These are phyloP conservation scores for Aphodius sticticus DNA, from an alignment of 2,888 invertebrate species.

Conservation along the genomic window DNA sequence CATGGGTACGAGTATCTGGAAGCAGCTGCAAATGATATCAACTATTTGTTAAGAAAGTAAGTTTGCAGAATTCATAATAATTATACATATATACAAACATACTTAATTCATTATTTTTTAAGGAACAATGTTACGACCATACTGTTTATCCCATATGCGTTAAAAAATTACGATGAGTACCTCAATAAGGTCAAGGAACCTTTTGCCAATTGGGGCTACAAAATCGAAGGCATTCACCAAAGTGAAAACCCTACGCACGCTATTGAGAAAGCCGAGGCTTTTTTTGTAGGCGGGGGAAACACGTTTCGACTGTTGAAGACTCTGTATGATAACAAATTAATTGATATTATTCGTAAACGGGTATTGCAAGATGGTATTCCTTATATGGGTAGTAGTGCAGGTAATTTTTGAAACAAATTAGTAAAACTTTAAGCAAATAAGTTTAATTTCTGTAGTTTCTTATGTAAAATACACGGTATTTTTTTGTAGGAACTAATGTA, in stretches of 20 bases:
- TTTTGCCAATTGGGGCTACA: slow-evolving; percentile 71
- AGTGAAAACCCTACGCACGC: slow-evolving; percentile 65
- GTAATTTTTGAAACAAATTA: slow-evolving; percentile 25
- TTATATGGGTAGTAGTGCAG: slow-evolving; percentile 48
- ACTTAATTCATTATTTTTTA: slow-evolving; percentile 49
- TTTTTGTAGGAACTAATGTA: slow-evolving; percentile 70
- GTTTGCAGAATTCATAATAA: slow-evolving; percentile 46
- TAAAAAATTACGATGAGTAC: slow-evolving; percentile 71
- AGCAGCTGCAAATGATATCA: slow-evolving; percentile 72
- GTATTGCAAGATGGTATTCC: slow-evolving; percentile 63
- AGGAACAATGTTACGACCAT: slow-evolving; percentile 72
- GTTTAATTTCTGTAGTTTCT: background rate
- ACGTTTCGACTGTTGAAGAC: slow-evolving; percentile 77
- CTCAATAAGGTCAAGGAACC: slow-evolving; percentile 67
- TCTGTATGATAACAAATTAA: slow-evolving; percentile 72
- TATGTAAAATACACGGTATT: no score
- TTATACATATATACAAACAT: background rate
- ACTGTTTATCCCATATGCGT: slow-evolving; percentile 80
- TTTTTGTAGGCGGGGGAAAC: slow-evolving; percentile 84
- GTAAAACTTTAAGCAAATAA: background rate
- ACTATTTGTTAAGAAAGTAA: slow-evolving; percentile 68
- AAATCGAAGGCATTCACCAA: slow-evolving; percentile 73
- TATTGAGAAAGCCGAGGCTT: slow-evolving; percentile 69
- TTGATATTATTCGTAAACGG: slow-evolving; percentile 69
- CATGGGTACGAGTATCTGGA: slow-evolving; percentile 72